Base-by-base conservation (phyloP, 2,797 vertebrate species). In the Phalanger gymnotis region DNA sequence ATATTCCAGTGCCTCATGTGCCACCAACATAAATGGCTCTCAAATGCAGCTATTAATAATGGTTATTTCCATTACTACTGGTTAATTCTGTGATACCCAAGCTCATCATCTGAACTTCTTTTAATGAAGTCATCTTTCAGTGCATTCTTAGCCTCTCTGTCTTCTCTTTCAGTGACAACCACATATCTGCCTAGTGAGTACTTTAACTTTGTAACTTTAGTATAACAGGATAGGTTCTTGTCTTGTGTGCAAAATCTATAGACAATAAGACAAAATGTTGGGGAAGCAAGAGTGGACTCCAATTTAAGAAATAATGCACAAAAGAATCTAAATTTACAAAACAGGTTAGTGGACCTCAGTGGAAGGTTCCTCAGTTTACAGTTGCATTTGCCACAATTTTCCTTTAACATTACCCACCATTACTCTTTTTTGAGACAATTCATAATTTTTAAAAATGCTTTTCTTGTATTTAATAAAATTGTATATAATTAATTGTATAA, bases 181-280 rank as follows among this genome's bases (percentile, higher is more conserved):
- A 92, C 94, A 91, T 95, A 16, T 91, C 53, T 53, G 13, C 53
- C 13, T 91, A 87, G 16, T 93, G 90, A 94, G 95, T 95, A 57
- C 92, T 92, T 96, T 95, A 93, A 53, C 22, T 94, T 92, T 90
- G 30, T 87, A 52, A 94, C 94, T 96, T 96, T 34, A 87, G n/a
- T 27, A 55, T 56, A 93, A 90, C 66, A 92, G 28, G 56, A 87
- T 54, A 93, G 30, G 31, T 87, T 90, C 96, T 91, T 58, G 57
- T 92, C 54, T 92, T 91, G 89, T 58, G 92, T 73, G 2, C 66
- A 90, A 27, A 94, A 27, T 47, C 3, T 91, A 92, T 93, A 96
- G 34, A 96, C 97, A 95, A 73, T 53, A 94, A 73, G 51, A 66
- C n/a, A 22, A 53, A 97, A 94, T 13, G 54, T 95, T 55, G 95